A percentile compares a stretch with the other conserved stretches of the same genome.
Evolutionary conservation across 30 jellyfish, hydroid and myxozoan species (phyloP).

Genomic region (Turritopsis rubra): DNA sequence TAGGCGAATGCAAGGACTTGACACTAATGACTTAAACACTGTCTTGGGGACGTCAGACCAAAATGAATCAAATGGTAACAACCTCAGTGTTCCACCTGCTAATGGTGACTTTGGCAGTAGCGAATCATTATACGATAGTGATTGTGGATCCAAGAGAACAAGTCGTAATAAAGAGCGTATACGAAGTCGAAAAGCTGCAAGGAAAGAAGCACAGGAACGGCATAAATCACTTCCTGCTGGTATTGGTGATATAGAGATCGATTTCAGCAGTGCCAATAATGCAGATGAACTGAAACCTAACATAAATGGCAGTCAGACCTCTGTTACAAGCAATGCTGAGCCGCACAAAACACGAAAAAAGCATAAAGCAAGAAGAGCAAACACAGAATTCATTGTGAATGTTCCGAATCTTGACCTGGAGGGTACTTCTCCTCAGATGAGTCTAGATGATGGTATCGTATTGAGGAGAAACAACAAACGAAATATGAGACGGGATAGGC

Average conservation of each 20-base stretch:
- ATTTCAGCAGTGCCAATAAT: background rate
- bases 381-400: constrained; percentile 32
- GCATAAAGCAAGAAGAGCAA: constrained; percentile 28
- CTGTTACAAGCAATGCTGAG: background rate
- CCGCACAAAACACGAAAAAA: constrained; percentile 22
- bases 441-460: constrained; percentile 16
- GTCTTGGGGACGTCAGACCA: background rate
- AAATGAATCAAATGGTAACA: background rate
- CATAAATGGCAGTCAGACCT: background rate
- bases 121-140: constrained; percentile 26
- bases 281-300: constrained; percentile 13
- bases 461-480: constrained; percentile 17
- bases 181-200: constrained; percentile 27
- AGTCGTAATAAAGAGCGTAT: constrained; percentile 37
- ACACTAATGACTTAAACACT: background rate
- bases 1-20: background rate
- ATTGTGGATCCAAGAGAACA: background rate
- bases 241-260: constrained; percentile 21
- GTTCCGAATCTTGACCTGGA: constrained; percentile 10
- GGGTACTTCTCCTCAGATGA: constrained; percentile 7
- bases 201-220: constrained; percentile 25
- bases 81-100: constrained; percentile 11
- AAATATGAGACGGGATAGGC: constrained; percentile 35
- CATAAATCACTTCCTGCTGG: constrained; percentile 27
- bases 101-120: constrained; percentile 24